Base-by-base conservation (phyloP, 2,888 invertebrate species). In the Macrophya annulata region DNA sequence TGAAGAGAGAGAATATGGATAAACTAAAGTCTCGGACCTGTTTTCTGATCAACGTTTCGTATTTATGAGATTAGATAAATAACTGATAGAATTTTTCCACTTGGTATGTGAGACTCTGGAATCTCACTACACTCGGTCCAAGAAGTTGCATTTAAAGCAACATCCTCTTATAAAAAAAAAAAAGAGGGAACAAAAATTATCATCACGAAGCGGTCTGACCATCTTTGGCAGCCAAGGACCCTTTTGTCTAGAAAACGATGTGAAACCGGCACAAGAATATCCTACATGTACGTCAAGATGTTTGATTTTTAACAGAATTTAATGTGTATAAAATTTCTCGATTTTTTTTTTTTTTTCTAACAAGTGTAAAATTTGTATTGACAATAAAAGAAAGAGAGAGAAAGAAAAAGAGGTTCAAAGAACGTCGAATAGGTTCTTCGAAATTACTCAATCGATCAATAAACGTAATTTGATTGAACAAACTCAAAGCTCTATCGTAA, bases 151-250 rank as follows among this genome's bases (percentile, higher is more conserved):
- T 81, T 43, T 43, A 15, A 62, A 81, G 81, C 43, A 62, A 43
- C 40, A 81, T 81, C 81, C 21, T 40, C 43, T 21, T 37, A 55
- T 21, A 55, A 37, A 82, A 65, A 62, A 48, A 55, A 37, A 82
- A 65, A 62, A 48, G 43, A 48, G 12, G 55, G 21, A 81, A 84
- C 86, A 86, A 87, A 86, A 87, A 85, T 88, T 86, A 87, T 85
- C 85, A 85, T 68, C 85, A 86, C 86, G 88, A 86, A 86, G 86
- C 84, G 65, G 86, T 86, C 88, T 87, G 87, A 87, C 88, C 89
- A 89, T 89, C 85, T 89, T 88, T 88, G 89, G 88, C 48, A 79
- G 79, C 83, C 72, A 43, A 21, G 77, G 77, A 77, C 55, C 51
- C 77, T 77, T 55, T 5, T 77, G 77, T 77, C 77, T 77, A 51